Evolutionary conservation across 2,113 vertebrate species (phyloP).

Genomic region (Marcusenius ussheri): DNA sequence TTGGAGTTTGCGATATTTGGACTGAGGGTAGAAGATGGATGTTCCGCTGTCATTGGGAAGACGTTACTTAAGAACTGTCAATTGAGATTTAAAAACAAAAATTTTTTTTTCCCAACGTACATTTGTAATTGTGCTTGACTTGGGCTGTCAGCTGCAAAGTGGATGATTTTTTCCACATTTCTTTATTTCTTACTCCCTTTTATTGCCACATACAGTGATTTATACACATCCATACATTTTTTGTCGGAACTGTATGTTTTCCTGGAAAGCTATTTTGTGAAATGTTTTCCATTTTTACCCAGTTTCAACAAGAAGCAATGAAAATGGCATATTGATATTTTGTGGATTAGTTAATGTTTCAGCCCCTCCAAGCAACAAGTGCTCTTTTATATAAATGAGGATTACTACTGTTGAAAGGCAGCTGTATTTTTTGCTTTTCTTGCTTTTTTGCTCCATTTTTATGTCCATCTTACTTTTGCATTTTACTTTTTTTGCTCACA

Average conservation of each 20-base stretch:
- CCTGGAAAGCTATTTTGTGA: not conserved
- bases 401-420: constrained; percentile 37
- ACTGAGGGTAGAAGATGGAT: not conserved
- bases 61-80: not conserved
- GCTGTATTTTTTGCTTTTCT: constrained; percentile 24
- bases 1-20: not conserved
- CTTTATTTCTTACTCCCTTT: not conserved
- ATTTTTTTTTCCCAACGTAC: not conserved
- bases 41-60: not conserved
- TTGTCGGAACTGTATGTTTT: not conserved
- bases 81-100: not conserved
- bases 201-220: not conserved
- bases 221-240: constrained; percentile 4
- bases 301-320: not conserved
- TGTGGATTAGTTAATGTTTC: constrained; percentile 28
- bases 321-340: constrained; percentile 19
- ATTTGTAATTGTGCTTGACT: not conserved
- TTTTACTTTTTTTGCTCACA: constrained; percentile 74
- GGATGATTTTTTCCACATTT: not conserved
- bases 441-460: constrained; percentile 53
- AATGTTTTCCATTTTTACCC: not conserved
- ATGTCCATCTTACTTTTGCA: constrained; percentile 41
- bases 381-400: constrained; percentile 37
- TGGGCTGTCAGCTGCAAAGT: not conserved
- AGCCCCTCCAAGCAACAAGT: constrained; percentile 27